Percentiles rank a stretch among this genome's conserved stretches.
These are phyloP conservation scores for Martes flavigula DNA, from an alignment of 2,797 vertebrate genomes.

Conservation along the genomic window DNA sequence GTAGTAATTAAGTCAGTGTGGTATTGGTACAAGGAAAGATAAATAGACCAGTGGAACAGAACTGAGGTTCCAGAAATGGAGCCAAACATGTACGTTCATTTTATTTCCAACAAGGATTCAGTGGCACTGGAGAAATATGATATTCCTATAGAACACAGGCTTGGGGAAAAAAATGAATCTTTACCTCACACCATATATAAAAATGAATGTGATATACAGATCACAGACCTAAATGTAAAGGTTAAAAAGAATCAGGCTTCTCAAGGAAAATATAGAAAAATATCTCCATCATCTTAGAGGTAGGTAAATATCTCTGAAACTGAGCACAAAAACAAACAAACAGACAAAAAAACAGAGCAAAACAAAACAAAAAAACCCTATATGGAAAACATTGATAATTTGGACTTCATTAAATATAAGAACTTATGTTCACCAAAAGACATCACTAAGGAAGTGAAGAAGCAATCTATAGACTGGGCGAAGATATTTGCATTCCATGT, in stretches of 20 bases:
- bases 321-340: background rate
- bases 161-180: background rate
- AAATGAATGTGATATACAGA: background rate
- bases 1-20: background rate
- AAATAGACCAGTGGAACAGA: background rate
- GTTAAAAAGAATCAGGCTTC: background rate
- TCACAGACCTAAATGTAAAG: background rate
- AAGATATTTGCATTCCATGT: background rate
- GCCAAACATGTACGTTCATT: background rate
- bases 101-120: background rate
- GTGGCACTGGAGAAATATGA: background rate
- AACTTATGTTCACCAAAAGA: background rate
- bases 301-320: background rate
- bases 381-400: background rate
- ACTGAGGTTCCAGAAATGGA: background rate
- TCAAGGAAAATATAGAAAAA: background rate
- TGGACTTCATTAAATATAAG: background rate
- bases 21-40: background rate
- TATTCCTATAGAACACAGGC: background rate
- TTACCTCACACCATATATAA: background rate
- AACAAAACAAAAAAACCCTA: background rate
- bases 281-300: background rate
- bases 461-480: background rate
- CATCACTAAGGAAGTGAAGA: background rate
- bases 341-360: background rate